Evolutionary conservation across 2,113 vertebrate genomes (phyloP).

Genomic region (Pachyramphus minor): DNA sequence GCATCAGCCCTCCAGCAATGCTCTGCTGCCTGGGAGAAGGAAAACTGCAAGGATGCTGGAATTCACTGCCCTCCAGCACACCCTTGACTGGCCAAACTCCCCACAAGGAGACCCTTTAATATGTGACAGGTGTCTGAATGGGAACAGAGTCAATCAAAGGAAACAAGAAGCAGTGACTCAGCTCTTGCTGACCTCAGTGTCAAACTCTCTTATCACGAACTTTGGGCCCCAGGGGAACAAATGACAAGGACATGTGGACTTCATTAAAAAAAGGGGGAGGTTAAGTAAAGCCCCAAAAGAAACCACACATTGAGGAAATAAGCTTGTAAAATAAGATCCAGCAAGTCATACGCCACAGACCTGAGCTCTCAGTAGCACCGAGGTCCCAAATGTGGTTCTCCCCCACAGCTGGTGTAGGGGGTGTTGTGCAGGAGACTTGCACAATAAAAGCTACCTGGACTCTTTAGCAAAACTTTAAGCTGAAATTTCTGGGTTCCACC

Average conservation of each 20-base stretch:
- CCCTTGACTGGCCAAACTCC: background rate
- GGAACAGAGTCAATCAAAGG: background rate
- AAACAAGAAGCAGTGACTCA: background rate
- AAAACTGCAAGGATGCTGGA: background rate
- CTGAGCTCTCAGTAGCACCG: background rate
- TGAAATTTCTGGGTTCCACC: background rate
- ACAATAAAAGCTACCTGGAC: background rate
- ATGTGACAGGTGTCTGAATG: fast-evolving
- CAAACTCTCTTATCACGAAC: background rate
- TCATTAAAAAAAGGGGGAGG: background rate
- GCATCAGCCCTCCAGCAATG: background rate
- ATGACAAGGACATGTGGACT: background rate
- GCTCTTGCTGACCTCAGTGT: background rate
- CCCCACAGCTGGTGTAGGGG: too few species aligned
- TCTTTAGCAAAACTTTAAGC: background rate
- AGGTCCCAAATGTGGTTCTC: background rate
- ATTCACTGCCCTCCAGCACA: background rate
- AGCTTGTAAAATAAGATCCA: background rate
- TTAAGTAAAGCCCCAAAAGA: background rate
- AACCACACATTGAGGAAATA: background rate
- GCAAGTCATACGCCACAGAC: background rate
- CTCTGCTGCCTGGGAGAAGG: background rate
- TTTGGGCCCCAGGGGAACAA: background rate
- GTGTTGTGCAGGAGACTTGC: background rate
- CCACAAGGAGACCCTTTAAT: background rate